Percentiles rank a stretch among this genome's conserved stretches.
These are phyloP conservation scores for Babyrousa celebensis DNA, from an alignment of 2,797 vertebrate species.

Conservation along the genomic window DNA sequence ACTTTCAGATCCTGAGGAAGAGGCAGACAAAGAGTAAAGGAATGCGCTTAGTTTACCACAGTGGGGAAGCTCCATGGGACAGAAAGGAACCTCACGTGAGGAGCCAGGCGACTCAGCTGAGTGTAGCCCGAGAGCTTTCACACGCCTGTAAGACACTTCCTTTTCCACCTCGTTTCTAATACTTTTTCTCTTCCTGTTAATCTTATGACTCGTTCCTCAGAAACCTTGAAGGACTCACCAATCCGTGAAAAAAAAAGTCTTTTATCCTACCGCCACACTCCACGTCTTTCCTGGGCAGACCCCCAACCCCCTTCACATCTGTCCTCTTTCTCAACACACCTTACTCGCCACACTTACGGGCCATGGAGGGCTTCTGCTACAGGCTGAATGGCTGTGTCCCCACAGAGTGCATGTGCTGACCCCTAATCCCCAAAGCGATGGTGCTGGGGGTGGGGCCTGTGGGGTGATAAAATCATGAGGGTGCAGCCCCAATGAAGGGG, in stretches of 20 bases:
- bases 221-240: background rate
- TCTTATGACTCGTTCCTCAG: background rate
- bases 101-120: background rate
- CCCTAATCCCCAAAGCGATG: background rate
- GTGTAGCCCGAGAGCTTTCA: background rate
- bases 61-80: background rate
- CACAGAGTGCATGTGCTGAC: background rate
- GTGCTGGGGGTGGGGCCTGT: background rate
- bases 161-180: constrained; percentile 7
- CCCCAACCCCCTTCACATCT: background rate
- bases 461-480: background rate
- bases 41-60: background rate
- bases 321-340: background rate
- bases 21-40: background rate
- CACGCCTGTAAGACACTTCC: background rate
- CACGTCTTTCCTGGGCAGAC: background rate
- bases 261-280: background rate
- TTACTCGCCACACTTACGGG: background rate
- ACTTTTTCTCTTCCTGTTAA: background rate
- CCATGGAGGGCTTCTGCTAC: background rate
- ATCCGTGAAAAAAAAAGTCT: background rate
- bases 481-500: background rate
- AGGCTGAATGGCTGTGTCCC: background rate
- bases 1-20: background rate
- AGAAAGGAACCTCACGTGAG: too few relatives aligned